Evolutionary conservation across 2,888 invertebrate species (phyloP), one percentile per base, ranked within the genome.

Genomic region (Fissipunctia ypsillon): DNA sequence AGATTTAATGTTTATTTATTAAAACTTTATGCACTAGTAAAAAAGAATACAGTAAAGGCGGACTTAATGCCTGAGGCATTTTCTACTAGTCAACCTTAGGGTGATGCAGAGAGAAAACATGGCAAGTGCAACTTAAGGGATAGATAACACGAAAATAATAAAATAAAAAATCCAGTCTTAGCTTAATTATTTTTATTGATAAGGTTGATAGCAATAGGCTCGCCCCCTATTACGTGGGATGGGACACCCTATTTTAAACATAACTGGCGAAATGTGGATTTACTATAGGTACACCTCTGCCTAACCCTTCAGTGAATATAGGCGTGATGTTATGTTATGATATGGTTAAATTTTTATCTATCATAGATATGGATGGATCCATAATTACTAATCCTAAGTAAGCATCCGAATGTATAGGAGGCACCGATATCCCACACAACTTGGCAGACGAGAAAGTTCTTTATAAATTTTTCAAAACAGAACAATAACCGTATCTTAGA

Each of bases 401-500:
- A 14, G 19, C 35, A 50, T 41, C 16, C 31, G 7, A 59, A 38
- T 28, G 22, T 25, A 7, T 41, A 28, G 6, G 10, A n/a, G 25
- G 19, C 28, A 31, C 41, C n/a, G 1, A 48, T 57, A 45, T 48
- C 38, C 35, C 45, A 52, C 19, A 57, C 12, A 71, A 81, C 31
- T 64, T 52, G 59, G 56, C 45, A 67, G 64, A 60, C 12, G 16
- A n/a, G 28, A 67, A 66, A 65, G 14, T 35, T 56, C 38, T 63
- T 50, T 48, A 63, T 61, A 69, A n/a, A 68, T 76, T 81, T 78
- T 81, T 63, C 64, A 63, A 76, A 85, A 77, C 80, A 83, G 38
- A 69, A 75, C 77, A 57, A 84, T 84, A 84, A 85, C 80, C 72
- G 64, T 84, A 84, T 71, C 64, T 84, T 75, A 84, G 43, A 80